These are phyloP conservation scores for Haliclystus octoradiatus DNA, from an alignment of 30 jellyfish, hydroid and myxozoan species.

Conservation along the genomic window DNA sequence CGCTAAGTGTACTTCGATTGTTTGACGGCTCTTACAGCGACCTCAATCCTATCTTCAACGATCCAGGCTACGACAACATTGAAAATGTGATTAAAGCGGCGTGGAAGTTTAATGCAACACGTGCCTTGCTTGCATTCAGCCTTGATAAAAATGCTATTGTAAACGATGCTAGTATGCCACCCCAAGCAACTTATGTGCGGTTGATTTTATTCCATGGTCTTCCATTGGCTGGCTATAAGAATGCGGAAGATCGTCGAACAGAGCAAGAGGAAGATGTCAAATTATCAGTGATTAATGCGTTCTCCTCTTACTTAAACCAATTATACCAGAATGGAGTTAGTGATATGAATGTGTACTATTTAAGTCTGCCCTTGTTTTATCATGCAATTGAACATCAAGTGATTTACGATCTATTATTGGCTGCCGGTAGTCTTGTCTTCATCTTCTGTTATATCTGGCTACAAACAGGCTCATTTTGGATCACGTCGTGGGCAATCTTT, in stretches of 20 bases:
- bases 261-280: constrained; percentile 42
- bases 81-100: constrained; percentile 35
- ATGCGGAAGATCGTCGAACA: constrained; percentile 58
- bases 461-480: constrained; percentile 93
- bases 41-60: constrained; percentile 28
- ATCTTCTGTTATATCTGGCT: constrained; percentile 80
- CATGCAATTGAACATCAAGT: constrained; percentile 86
- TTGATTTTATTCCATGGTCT: constrained; percentile 68
- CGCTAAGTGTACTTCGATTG: constrained; percentile 55
- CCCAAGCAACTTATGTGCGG: constrained; percentile 54
- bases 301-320: constrained; percentile 37
- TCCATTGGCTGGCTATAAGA: constrained; percentile 66
- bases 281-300: constrained; percentile 33
- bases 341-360: constrained; percentile 46
- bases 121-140: constrained; percentile 64
- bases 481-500: constrained; percentile 88
- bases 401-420: constrained; percentile 67
- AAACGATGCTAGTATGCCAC: constrained; percentile 5
- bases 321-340: constrained; percentile 56
- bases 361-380: constrained; percentile 58
- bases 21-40: constrained; percentile 65
- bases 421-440: constrained; percentile 88
- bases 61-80: constrained; percentile 47
- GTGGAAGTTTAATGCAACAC: constrained; percentile 36
- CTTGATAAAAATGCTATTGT: constrained; percentile 41